These are phyloP conservation scores for Ypsolopha sequella DNA, from an alignment of 2,888 invertebrate species.

Conservation along the genomic window DNA sequence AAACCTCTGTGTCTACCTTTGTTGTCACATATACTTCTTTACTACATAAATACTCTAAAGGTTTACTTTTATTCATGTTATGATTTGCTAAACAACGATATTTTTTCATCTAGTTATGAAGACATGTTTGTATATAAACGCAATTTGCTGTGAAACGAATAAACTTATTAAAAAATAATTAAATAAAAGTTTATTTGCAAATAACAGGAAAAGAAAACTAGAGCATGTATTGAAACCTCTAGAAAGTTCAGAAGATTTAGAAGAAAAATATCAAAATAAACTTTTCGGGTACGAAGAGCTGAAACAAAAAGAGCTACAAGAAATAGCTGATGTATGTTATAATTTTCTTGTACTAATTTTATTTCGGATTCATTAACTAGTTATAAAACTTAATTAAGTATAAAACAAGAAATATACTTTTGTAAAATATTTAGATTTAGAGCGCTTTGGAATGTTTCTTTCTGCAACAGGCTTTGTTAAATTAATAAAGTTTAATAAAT, in stretches of 20 bases:
- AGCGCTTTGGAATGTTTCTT: too few species aligned
- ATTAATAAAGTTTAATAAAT: too few species aligned
- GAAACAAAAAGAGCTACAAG: conserved; percentile 44
- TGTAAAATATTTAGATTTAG: too few species aligned
- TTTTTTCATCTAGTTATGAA: conserved; percentile 7
- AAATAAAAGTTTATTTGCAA: neutral
- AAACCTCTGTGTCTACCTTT: too few species aligned
- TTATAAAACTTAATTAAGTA: too few species aligned
- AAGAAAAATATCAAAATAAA: conserved; percentile 55
- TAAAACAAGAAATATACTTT: too few species aligned
- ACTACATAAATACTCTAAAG: neutral
- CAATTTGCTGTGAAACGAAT: neutral
- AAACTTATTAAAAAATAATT: neutral
- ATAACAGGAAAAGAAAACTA: conserved; percentile 47
- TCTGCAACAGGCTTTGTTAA: too few species aligned
- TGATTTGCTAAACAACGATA: neutral
- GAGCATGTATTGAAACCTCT: conserved; percentile 54
- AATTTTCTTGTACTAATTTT: too few species aligned
- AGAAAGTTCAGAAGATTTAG: conserved; percentile 43
- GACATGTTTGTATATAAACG: too few species aligned
- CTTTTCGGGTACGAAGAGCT: conserved; percentile 42
- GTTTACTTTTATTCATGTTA: too few species aligned
- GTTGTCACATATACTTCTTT: too few species aligned
- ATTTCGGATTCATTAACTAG: too few species aligned
- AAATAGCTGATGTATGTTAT: conserved; percentile 39